Base-by-base conservation (phyloP, 2,113 vertebrate species). In the Ovis canadensis region DNA sequence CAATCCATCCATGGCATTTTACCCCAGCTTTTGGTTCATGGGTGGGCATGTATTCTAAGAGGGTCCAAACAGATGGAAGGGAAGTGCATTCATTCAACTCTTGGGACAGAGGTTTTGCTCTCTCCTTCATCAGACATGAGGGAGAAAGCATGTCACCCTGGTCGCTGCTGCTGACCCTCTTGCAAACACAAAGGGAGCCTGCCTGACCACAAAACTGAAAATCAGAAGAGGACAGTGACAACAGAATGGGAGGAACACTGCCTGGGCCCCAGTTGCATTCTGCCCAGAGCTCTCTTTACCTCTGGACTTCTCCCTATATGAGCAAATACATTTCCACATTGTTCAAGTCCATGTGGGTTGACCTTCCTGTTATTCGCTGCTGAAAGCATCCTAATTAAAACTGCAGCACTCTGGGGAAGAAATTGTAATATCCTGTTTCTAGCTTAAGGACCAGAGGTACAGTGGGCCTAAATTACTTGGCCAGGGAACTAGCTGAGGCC, bases 361-460 rank as follows among this genome's bases (percentile, higher is more conserved):
- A 55, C 19, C 88, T 97, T 92, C 36, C 64, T 85, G 74, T 96
- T 85, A 87, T 60, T 84, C 94, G 62, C 45, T 77, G 33, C 60
- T 89, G 60, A 97, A 78, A 93, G 71, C 43, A 96, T 89, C 17
- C 71, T 86, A 81, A 96, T 90, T 90, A 94, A 93, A 93, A 80
- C 29, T 67, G 36, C 1, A 52, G 19, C 19, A 67, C 36, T 74
- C 92, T 62, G 11, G 54, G 55, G n/a, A 95, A 93, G n/a, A 4
- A 91, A 89, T 0, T 54, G 25, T n/a, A 91, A 89, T 74, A 88
- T 36, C 17, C 14, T 86, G 77, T 80, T 88, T 88, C 80, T n/a
- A 85, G 82, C n/a, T 36, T 67, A 91, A 83, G 50, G 55, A 62
- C 45, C 29, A 87, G 33, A 81, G 48, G 50, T 7, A 31, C 17